Evolutionary conservation across 2,888 invertebrate species (phyloP), one percentile per base, ranked within the genome.

Genomic region (Drosophila sordidapex): DNA sequence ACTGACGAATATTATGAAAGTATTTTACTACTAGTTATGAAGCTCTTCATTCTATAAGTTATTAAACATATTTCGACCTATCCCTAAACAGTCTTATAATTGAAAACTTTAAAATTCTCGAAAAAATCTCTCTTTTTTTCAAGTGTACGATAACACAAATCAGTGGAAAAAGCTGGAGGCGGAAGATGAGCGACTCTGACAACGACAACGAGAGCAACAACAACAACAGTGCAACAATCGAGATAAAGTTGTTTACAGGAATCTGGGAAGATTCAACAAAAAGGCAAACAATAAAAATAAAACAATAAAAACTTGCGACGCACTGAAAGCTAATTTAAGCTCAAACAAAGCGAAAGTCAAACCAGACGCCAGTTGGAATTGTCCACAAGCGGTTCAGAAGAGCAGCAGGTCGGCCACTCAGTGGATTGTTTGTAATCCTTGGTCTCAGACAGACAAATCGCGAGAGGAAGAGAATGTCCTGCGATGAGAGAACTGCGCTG

Each of bases 191-290:
- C 68, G 43, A 46, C 27, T 53, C n/a, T 21, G 70, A 68, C 57
- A 29, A 35, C 46, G 35, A 68, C 57, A 29, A 29, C 36, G 35
- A 69, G 59, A 63, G 65, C 63, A 53, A 67, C 69, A 43, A 63
- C 67, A 62, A 51, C 59, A 29, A 36, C 25, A 27, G 7, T 8
- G 48, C 52, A 40, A 59, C 25, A 51, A 46, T 68, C 60, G 79
- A 83, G 91, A 91, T 91, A 91, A 91, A 81, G 88, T 87, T 91
- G 92, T 92, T 92, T 91, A 92, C 92, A 81, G 82, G 79, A 80
- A 90, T 81, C 76, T 77, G 57, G 64, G 59, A 62, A 71, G 62
- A 64, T 62, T 69, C 76, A 78, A 72, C 70, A 70, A 76, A 75
- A 80, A 83, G 70, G 57, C 86, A 85, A 85, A 87, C 60, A 85